Percentiles rank a stretch among this genome's conserved stretches.
Evolutionary conservation across 2,888 invertebrate genomes (phyloP).

Genomic region (Serripes groenlandicus): DNA sequence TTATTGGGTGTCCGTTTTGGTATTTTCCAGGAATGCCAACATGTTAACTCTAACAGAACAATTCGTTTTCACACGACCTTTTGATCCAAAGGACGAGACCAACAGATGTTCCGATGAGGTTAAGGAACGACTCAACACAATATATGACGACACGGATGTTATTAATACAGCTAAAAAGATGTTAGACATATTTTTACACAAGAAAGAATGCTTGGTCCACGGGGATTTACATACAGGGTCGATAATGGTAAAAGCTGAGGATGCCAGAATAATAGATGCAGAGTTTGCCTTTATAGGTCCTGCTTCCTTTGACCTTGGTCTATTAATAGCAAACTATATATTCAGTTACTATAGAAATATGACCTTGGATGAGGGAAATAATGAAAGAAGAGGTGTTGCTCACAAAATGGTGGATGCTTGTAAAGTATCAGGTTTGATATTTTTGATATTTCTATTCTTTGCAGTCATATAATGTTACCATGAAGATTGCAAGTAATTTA

Average conservation of each 20-base stretch:
- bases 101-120: conserved; percentile 71
- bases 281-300: conserved; percentile 79
- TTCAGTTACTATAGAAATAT: conserved; percentile 77
- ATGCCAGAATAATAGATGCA: conserved; percentile 71
- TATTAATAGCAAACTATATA: conserved; percentile 78
- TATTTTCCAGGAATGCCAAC: conserved; percentile 69
- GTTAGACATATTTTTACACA: conserved; percentile 71
- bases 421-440: conserved; percentile 68
- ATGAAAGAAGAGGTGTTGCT: conserved; percentile 71
- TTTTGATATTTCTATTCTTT: too few relatives aligned
- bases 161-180: conserved; percentile 64
- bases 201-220: conserved; percentile 78
- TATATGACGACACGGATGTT: conserved; percentile 70
- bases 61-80: conserved; percentile 73
- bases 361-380: conserved; percentile 72
- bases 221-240: conserved; percentile 80
- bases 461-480: too few relatives aligned
- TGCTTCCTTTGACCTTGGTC: conserved; percentile 76
- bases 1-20: too few relatives aligned
- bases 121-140: conserved; percentile 45
- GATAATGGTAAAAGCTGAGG: conserved; percentile 69
- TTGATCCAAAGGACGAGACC: conserved; percentile 65
- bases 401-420: conserved; percentile 74
- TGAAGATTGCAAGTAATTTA: too few relatives aligned
- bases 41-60: conserved; percentile 70